phyloP scores from a whole-genome alignment of 1,140 invertebrate species.

The Drosophila eugracilis region DNA sequence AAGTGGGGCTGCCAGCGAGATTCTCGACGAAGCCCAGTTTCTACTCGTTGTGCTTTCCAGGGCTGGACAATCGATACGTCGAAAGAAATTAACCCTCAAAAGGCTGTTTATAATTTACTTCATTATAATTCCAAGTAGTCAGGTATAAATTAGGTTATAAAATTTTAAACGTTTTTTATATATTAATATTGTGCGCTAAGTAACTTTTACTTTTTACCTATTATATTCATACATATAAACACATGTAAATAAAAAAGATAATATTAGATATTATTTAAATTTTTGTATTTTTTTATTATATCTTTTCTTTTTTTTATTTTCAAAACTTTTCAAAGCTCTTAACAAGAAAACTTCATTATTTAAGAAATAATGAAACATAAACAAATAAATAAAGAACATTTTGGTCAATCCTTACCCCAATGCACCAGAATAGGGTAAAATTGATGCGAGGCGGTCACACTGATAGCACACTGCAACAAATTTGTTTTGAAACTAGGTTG shows the following conservation, averaged over 20 bases:
- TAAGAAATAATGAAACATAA: background rate
- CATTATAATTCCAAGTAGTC: background rate
- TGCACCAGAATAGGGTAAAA: background rate
- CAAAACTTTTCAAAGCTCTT: too few species aligned
- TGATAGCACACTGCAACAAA: constrained; percentile 23
- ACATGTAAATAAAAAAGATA: too few species aligned
- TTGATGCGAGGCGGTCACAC: constrained; percentile 1
- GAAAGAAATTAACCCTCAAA: constrained; percentile 7
- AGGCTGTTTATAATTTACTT: background rate
- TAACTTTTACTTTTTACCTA: too few species aligned
- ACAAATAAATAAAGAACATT: background rate
- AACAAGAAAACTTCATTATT: too few species aligned
- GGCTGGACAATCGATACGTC: background rate
- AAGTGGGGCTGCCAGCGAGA: constrained; percentile 31
- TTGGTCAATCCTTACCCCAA: background rate
- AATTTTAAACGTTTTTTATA: too few species aligned
- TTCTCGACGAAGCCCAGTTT: constrained; percentile 6
- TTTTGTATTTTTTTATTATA: too few species aligned
- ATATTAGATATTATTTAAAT: too few species aligned
- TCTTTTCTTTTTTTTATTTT: too few species aligned
- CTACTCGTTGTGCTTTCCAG: background rate
- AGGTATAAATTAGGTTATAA: too few species aligned
- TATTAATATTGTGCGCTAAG: too few species aligned
- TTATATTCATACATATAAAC: too few species aligned
- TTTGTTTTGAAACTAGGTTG: constrained; percentile 22